Evolutionary conservation across 2,113 vertebrate species (phyloP), one percentile per base, ranked within the genome.

Genomic region (Solenodon paradoxus): DNA sequence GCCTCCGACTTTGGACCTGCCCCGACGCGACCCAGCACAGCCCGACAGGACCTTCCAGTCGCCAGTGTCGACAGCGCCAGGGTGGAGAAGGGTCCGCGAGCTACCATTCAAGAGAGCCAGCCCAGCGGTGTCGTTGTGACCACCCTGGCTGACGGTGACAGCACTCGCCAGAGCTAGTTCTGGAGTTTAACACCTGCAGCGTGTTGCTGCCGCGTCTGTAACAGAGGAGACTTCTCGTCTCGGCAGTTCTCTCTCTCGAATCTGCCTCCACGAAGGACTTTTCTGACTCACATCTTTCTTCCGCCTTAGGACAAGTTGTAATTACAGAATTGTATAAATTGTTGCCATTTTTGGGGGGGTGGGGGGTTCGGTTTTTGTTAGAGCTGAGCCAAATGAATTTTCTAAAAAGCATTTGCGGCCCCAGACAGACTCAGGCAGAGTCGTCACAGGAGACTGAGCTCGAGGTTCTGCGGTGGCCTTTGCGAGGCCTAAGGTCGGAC

Each of bases 321-420:
- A 90, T 92, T 88, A 75, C 51, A 66, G 85, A 68, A 68, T 95
- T 95, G 83, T 89, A 61, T 72, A 95, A 95, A 94, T 83, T 1
- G 10, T 75, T 71, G 72, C 51, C 68, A 30, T 86, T 85, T 38
- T 35, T 30, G n/a, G 11, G 22, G 38, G 22, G 66, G n/a, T n/a
- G n/a, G 8, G 55, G 10, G 40, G 71, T 12, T 75, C 42, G 55
- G 69, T 53, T 94, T 91, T 57, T 59, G 1, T 75, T 26, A 24
- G 24, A 69, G 51, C 80, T 15, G 49, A 93, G 75, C 95, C 93
- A 88, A 81, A 96, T 96, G 92, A 88, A 89, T 90, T 90, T 95
- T 94, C 93, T 93, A 77, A 95, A 96, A 88, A 83, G 79, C 83
- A 72, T 75, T 61, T 68, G 40, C 0, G 4, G 24, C 53, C n/a